Evolutionary conservation across 2,797 vertebrate species (phyloP), one percentile per base, ranked within the genome.

Genomic region (Bradypodion pumilum): DNA sequence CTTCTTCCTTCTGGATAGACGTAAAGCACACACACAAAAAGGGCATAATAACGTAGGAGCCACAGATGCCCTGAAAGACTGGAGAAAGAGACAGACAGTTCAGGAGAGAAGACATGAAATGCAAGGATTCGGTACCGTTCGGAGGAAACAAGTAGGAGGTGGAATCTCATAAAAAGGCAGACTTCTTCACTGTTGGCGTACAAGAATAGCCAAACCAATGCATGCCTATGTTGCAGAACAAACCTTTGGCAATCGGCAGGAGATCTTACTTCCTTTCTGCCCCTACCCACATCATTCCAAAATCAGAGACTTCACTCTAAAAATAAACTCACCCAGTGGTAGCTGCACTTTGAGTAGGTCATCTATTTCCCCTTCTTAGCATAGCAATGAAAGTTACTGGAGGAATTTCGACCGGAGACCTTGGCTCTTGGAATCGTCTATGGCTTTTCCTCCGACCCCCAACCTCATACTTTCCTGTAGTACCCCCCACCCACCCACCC

Each of bases 281-380:
- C 62, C 9, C 65, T 15, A 5, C 29, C 82, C 68, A 23, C 78
- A 83, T 66, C 89, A 84, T 46, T 87, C 80, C 62, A 59, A 63
- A 88, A 87, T n/a, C 56, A 62, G 89, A 94, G 90, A 74, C 91
- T 94, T 86, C 0, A 86, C 29, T 79, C 89, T 77, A 87, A 91
- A 93, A 90, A 92, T 88, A 89, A 93, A 95, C 96, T 96, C 94
- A 96, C 95, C 88, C 40, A 85, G 89, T 49, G 87, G 88, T 68
- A 91, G 94, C 86, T 83, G 93, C 86, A 74, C 92, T 90, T 91
- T 65, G 82, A 92, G 88, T 91, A 95, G 90, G 81, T 94, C 94
- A 95, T 91, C 94, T 88, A 89, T 91, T 90, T 87, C 93, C 95
- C 4, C 60, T 86, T 92, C 91, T 93, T 93, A 92, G 85, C 1